These are phyloP conservation scores for Anguilla japonica DNA, from an alignment of 2,113 vertebrate species.

Conservation along the genomic window DNA sequence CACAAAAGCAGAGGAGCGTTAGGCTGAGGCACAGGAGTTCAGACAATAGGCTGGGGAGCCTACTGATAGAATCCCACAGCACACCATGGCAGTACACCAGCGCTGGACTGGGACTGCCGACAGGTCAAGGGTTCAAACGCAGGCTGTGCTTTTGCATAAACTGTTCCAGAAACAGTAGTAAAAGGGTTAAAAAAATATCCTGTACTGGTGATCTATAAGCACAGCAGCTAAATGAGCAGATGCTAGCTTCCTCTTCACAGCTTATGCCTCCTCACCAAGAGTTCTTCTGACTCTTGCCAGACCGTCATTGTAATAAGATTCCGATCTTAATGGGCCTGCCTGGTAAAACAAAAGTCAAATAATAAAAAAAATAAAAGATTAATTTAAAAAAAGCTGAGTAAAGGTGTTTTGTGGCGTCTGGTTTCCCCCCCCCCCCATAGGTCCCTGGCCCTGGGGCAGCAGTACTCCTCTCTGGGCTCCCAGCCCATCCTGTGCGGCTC, in stretches of 20 bases:
- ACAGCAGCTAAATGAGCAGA: neutral
- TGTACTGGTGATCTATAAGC: neutral
- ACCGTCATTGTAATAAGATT: too few species aligned
- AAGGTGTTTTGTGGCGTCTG: neutral
- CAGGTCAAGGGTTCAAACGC: neutral
- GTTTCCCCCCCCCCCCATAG: constrained; percentile 54
- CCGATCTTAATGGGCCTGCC: too few species aligned
- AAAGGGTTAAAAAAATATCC: neutral
- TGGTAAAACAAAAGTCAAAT: too few species aligned
- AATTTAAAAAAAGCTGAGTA: too few species aligned
- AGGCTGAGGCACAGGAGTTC: too few species aligned
- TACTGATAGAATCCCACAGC: too few species aligned
- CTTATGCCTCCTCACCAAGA: too few species aligned
- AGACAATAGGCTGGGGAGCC: too few species aligned
- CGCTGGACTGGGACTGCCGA: neutral
- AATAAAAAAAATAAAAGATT: too few species aligned
- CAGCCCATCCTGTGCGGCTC: constrained; percentile 90
- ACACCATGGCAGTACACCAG: neutral
- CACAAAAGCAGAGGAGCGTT: too few species aligned
- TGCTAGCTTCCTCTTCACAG: neutral
- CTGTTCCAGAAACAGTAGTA: neutral
- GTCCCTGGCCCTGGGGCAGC: constrained; percentile 91
- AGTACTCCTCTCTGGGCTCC: constrained; percentile 84
- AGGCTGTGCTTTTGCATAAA: neutral
- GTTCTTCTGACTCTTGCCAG: too few species aligned